Evolutionary conservation across 2,888 invertebrate genomes (phyloP).

Genomic region (Leucophenga maculata): DNA sequence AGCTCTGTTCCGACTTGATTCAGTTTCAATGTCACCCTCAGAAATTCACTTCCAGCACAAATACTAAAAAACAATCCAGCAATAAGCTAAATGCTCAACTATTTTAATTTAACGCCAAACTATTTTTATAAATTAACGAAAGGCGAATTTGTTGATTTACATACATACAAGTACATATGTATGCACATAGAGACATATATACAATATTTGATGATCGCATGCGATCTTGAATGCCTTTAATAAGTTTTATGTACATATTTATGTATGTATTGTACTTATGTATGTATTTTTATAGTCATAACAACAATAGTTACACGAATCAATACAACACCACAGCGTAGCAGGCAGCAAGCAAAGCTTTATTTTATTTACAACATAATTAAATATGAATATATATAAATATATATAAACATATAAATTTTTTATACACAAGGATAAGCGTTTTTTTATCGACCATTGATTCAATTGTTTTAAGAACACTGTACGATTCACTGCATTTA

Average conservation of each 20-base stretch:
- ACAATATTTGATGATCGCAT: no score
- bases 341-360: conserved; percentile 5
- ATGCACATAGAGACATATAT: no score
- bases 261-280: no score
- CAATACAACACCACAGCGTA: conserved; percentile 21
- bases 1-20: conserved; percentile 27
- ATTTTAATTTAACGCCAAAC: neutral
- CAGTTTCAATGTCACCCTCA: conserved; percentile 49
- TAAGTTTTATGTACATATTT: no score
- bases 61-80: neutral
- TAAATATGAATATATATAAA: neutral
- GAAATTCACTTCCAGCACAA: conserved; percentile 19
- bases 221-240: no score
- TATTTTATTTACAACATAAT: conserved; percentile 1
- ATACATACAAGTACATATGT: neutral
- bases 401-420: neutral
- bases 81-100: neutral
- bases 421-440: neutral
- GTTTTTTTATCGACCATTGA: neutral
- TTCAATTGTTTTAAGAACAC: neutral
- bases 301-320: conserved; percentile 7
- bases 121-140: conserved; percentile 4
- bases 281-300: conserved; percentile 8
- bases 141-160: neutral
- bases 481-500: neutral